Percentiles rank a stretch among this genome's conserved stretches.
phyloP scores from a whole-genome alignment of 2,797 vertebrate genomes.

The Centroberyx gerrardi region DNA sequence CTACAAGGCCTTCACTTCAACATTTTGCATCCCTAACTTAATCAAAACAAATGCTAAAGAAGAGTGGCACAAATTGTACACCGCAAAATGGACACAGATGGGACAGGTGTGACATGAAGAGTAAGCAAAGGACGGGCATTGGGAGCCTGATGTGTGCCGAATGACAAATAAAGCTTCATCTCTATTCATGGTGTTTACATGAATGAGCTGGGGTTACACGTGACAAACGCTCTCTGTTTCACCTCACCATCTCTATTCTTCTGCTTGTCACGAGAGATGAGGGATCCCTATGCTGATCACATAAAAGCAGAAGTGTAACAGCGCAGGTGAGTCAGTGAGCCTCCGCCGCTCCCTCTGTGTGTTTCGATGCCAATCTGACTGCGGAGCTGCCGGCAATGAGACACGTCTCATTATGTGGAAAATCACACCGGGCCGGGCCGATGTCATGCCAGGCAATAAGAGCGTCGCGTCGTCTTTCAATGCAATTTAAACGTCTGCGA shows the following conservation, averaged over 20 bases:
- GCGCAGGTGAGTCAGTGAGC: slow-evolving; percentile 50
- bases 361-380: slow-evolving; percentile 13
- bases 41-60: not conserved
- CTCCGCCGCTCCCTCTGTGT: not conserved
- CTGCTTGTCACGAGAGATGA: not conserved
- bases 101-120: not conserved
- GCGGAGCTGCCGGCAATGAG: slow-evolving; percentile 43
- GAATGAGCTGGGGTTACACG: not conserved
- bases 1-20: not conserved
- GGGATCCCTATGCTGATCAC: slow-evolving; percentile 25
- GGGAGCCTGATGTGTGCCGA: not conserved
- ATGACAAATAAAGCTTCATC: not conserved
- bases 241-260: not conserved
- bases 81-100: not conserved
- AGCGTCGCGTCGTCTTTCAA: slow-evolving; percentile 43
- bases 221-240: not conserved
- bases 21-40: not conserved
- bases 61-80: not conserved
- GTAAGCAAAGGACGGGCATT: not conserved
- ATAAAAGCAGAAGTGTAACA: slow-evolving; percentile 48
- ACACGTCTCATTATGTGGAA: slow-evolving; percentile 67
- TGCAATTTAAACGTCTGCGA: slow-evolving; percentile 59
- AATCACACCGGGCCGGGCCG: slow-evolving; percentile 45
- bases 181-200: not conserved
- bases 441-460: slow-evolving; percentile 60